These are phyloP conservation scores for Sander vitreus DNA, from an alignment of 2,113 vertebrate species.

Conservation along the genomic window DNA sequence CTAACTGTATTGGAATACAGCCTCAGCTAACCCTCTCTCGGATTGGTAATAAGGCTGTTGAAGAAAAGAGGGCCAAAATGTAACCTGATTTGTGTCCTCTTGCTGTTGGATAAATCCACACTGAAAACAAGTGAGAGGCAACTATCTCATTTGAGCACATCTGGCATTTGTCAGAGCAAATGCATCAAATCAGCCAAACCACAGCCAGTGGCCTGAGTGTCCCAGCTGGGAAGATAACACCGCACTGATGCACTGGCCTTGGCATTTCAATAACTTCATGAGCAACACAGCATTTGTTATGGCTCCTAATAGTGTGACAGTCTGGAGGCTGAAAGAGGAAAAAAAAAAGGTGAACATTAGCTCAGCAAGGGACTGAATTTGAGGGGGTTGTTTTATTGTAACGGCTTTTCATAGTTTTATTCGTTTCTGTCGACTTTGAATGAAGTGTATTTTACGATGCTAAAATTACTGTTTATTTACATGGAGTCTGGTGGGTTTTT, in stretches of 20 bases:
- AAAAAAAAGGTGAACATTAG: background rate
- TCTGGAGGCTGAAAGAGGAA: slow-evolving; percentile 5
- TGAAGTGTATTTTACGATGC: too few relatives aligned
- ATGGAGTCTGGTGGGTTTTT: too few relatives aligned
- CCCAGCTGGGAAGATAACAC: slow-evolving; percentile 51
- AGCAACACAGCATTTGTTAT: slow-evolving; percentile 23
- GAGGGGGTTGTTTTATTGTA: background rate
- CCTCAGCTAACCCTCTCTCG: slow-evolving; percentile 17
- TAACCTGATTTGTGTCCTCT: slow-evolving; percentile 20
- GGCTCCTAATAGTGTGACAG: background rate
- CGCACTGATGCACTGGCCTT: slow-evolving; percentile 24
- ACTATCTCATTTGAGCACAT: slow-evolving; percentile 46
- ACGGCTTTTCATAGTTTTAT: too few relatives aligned
- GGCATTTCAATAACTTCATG: slow-evolving; percentile 43
- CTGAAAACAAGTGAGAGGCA: background rate
- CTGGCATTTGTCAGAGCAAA: slow-evolving; percentile 55
- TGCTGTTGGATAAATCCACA: slow-evolving; percentile 4
- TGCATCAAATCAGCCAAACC: slow-evolving; percentile 51
- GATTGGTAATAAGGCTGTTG: slow-evolving; percentile 8
- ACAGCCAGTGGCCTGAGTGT: slow-evolving; percentile 35
- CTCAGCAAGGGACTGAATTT: background rate
- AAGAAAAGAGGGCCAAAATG: background rate
- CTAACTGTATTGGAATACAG: slow-evolving; percentile 13
- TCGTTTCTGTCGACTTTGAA: too few relatives aligned
- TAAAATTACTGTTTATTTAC: too few relatives aligned